Conservation (phyloP, 2,888 invertebrate genomes). For the Schizaphis graminum region DNA sequence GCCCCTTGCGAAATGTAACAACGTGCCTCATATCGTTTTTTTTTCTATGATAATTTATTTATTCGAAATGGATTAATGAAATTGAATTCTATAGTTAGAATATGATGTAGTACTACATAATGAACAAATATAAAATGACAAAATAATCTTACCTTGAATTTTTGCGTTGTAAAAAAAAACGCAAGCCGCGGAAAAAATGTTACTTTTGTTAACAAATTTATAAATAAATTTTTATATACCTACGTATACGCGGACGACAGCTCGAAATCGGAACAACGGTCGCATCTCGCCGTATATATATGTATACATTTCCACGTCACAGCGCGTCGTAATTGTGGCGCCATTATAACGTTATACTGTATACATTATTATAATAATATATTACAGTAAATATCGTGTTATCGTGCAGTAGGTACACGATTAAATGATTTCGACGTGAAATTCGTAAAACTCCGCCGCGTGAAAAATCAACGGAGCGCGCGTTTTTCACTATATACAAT, state of each 20-base stretch:
- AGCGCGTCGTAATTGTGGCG: not conserved
- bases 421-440: not conserved
- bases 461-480: not conserved
- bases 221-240: not conserved
- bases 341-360: not conserved
- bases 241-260: not conserved
- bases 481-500: not conserved
- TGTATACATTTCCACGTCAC: not conserved
- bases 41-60: too few species aligned
- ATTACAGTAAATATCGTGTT: constrained; percentile 10
- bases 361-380: not conserved
- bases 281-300: not conserved
- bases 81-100: too few species aligned
- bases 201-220: too few species aligned
- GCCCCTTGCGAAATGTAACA: too few species aligned
- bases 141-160: too few species aligned
- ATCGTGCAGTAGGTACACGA: not conserved
- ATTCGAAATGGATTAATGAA: too few species aligned
- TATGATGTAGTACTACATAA: too few species aligned
- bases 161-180: too few species aligned
- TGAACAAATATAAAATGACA: too few species aligned
- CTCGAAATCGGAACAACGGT: not conserved
- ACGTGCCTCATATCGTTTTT: too few species aligned
- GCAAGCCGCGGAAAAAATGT: too few species aligned
- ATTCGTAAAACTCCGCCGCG: not conserved